Evolutionary conservation across 2,113 vertebrate genomes (phyloP).

Genomic region (Chaetops frenatus): DNA sequence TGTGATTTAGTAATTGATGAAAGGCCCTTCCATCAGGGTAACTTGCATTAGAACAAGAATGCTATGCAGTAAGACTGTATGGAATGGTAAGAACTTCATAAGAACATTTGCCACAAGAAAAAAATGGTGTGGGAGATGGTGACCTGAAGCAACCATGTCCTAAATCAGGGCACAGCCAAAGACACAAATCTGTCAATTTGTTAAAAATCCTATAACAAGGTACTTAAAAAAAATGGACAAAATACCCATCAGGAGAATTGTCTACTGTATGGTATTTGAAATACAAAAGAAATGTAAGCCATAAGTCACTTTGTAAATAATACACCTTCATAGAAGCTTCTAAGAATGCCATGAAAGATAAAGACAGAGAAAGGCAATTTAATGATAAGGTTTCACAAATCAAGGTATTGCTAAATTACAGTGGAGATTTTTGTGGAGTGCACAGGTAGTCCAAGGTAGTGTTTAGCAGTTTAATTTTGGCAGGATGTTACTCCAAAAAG

Average conservation of each 20-base stretch:
- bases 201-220: neutral
- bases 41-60: neutral
- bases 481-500: neutral
- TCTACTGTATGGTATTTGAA: neutral
- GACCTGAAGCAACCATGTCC: neutral
- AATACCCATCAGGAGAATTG: neutral
- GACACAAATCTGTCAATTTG: neutral
- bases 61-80: neutral
- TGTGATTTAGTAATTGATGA: neutral
- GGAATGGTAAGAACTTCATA: neutral
- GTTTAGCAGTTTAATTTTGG: neutral
- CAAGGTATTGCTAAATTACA: neutral
- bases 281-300: neutral
- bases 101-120: neutral
- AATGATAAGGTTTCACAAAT: neutral
- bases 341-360: neutral
- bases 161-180: neutral
- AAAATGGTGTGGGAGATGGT: neutral
- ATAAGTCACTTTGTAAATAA: neutral
- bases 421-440: neutral
- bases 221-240: neutral
- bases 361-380: neutral
- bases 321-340: neutral
- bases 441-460: neutral
- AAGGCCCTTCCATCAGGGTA: neutral